Evolutionary conservation across 2,888 invertebrate species (phyloP).

Genomic region (Plebejus anna): DNA sequence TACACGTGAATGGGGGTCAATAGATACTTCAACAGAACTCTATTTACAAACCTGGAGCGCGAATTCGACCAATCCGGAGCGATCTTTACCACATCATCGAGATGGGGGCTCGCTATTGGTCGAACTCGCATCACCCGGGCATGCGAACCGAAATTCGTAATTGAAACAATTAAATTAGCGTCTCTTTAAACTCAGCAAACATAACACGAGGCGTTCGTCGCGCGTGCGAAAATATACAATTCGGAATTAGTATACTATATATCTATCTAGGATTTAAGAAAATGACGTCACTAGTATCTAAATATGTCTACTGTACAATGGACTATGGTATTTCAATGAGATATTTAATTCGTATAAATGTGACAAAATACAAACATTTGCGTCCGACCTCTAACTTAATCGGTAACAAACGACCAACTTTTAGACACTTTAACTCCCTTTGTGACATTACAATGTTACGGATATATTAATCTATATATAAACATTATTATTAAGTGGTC

Average conservation of each 20-base stretch:
- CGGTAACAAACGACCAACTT: slow-evolving; percentile 75
- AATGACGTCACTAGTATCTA: slow-evolving; percentile 67
- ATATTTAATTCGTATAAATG: slow-evolving; percentile 76
- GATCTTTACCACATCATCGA: slow-evolving; percentile 24
- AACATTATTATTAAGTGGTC: slow-evolving; percentile 49
- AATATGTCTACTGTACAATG: slow-evolving; percentile 76
- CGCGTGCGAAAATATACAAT: slow-evolving; percentile 61
- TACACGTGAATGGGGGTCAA: slow-evolving; percentile 63
- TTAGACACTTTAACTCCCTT: slow-evolving; percentile 69
- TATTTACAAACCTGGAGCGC: not conserved
- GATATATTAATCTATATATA: slow-evolving; percentile 51
- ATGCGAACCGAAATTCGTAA: not conserved
- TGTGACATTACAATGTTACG: slow-evolving; percentile 65
- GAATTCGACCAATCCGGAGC: slow-evolving; percentile 9
- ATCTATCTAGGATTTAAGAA: slow-evolving; percentile 72
- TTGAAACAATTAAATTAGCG: slow-evolving; percentile 55
- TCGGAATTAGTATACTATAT: slow-evolving; percentile 69
- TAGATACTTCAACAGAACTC: slow-evolving; percentile 32
- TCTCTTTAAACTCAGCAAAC: slow-evolving; percentile 48
- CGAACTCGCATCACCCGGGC: not conserved
- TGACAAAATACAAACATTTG: slow-evolving; percentile 77
- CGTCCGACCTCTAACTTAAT: slow-evolving; percentile 68
- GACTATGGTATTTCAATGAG: slow-evolving; percentile 76
- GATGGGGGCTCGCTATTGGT: slow-evolving; percentile 10
- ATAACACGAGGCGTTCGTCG: slow-evolving; percentile 59